Conservation (phyloP, 2,797 vertebrate species). For the Siniperca obscura region DNA sequence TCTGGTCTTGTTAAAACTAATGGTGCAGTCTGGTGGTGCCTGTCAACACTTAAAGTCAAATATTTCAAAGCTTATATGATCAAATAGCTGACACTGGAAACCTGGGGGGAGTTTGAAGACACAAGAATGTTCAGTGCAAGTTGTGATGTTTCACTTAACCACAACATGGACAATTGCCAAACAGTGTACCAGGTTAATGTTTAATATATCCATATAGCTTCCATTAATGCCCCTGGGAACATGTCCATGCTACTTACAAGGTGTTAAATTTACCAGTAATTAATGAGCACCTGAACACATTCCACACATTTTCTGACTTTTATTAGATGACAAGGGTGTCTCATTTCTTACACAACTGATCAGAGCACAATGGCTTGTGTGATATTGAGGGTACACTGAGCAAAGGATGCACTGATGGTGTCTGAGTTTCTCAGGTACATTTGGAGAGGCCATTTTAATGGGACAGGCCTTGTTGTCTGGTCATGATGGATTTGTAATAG, state of each 20-base stretch:
- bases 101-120: background rate
- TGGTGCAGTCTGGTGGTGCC: background rate
- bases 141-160: background rate
- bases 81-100: constrained; percentile 2
- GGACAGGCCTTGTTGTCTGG: background rate
- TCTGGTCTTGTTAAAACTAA: too few species aligned
- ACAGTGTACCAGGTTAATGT: background rate
- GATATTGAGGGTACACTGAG: background rate
- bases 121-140: background rate
- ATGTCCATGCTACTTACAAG: too few species aligned
- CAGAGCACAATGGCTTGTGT: background rate
- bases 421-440: background rate
- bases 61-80: background rate
- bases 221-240: background rate
- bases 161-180: background rate
- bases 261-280: background rate
- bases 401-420: background rate
- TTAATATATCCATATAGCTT: background rate
- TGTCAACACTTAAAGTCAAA: background rate
- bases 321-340: background rate
- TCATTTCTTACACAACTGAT: background rate
- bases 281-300: constrained; percentile 1
- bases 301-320: background rate
- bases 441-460: background rate
- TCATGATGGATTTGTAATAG: background rate